A percentile compares a stretch with the other conserved stretches of the same genome.
Evolutionary conservation across 2,113 vertebrate species (phyloP).

Genomic region (Cottus gobio): DNA sequence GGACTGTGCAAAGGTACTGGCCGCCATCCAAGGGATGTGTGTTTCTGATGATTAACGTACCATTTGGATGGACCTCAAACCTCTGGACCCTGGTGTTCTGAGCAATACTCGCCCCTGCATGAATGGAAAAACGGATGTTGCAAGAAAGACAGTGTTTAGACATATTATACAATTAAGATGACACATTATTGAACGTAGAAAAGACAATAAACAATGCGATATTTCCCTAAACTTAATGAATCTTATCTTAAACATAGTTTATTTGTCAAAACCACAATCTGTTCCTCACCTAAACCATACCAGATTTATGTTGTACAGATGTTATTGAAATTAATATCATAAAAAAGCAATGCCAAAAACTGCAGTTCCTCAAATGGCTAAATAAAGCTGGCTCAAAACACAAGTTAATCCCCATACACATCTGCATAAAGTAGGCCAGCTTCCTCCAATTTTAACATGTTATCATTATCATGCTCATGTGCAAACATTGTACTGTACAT

Average conservation of each 20-base stretch:
- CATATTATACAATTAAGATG: background rate
- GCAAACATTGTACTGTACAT: background rate
- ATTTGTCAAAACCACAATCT: background rate
- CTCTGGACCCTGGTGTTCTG: slow-evolving; percentile 83
- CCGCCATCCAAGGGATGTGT: slow-evolving; percentile 86
- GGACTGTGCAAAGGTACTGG: slow-evolving; percentile 88
- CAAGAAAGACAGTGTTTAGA: background rate
- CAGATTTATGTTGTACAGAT: background rate
- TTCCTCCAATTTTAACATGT: background rate
- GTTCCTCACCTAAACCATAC: background rate
- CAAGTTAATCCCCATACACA: background rate
- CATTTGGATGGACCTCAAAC: slow-evolving; percentile 89
- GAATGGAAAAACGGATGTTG: background rate
- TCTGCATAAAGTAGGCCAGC: background rate
- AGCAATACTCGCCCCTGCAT: slow-evolving; percentile 85
- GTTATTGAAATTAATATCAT: background rate
- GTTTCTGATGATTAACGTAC: slow-evolving; percentile 86
- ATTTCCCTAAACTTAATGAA: background rate
- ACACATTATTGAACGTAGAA: background rate
- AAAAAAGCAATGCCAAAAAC: background rate
- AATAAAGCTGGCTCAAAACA: background rate
- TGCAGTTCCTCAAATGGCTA: background rate
- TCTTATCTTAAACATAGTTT: too few species aligned
- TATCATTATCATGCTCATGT: background rate
- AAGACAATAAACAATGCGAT: background rate